Evolutionary conservation across 2,113 vertebrate genomes (phyloP), one percentile per base, ranked within the genome.

Genomic region (Boulengeromyrus knoepffleri): DNA sequence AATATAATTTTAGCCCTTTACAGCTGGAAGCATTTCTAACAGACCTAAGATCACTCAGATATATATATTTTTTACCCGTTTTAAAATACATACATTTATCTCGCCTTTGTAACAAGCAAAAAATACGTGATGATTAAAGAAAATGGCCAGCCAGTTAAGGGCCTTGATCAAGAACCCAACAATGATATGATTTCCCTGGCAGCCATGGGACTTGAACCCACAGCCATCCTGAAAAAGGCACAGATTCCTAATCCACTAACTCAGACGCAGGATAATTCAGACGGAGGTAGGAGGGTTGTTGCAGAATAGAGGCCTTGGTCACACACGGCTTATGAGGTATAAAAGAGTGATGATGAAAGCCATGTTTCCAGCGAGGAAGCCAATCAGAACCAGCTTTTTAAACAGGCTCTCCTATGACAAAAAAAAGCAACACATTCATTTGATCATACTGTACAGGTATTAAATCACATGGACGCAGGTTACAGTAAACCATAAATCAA

Each of bases 311-410:
- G 50, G 39, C 36, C 36, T 80, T 70, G 13, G 46, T 90, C 90
- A 97, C 42, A 96, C 89, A 17, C 88, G 90, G 91, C 86, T 92
- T 94, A 97, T 91, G 91, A 95, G 94, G 93, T 92, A 91, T 84
- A 97, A 91, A 90, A 97, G 96, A 62, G 93, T 91, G 88, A 92
- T 58, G n/a, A 97, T 94, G 89, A 97, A 97, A 27, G 91, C 91
- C 90, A 92, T 8, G 91, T 97, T 97, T 90, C 97, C 97, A 92
- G 95, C 95, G 90, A 96, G 0, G 85, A 97, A 97, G 91, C 96
- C 88, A 5, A 91, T 88, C 89, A 97, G 91, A 58, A 96, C 93
- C 3, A 92, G 17, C 92, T 96, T 95, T 93, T 96, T 97, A 93
- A 97, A 97, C 50, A 93, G 89, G 87, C 92, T 92, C 56, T 95